phyloP scores from a whole-genome alignment of 2,888 invertebrate species.

The Hypolimnas misippus region DNA sequence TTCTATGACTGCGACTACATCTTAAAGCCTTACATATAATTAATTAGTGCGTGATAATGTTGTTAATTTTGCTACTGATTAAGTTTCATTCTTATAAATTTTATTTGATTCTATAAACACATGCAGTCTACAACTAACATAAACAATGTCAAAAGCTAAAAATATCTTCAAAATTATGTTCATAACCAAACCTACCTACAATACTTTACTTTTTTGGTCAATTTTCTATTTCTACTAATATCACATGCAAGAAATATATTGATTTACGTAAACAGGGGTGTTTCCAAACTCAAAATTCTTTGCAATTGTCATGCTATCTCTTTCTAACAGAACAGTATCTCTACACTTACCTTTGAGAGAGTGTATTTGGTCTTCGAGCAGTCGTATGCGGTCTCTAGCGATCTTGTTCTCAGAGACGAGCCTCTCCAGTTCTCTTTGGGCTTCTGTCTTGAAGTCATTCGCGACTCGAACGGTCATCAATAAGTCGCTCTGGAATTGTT shows the following conservation, averaged over 20 bases:
- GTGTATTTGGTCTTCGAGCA: slow-evolving; percentile 91
- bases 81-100: slow-evolving; percentile 10
- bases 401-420: slow-evolving; percentile 92
- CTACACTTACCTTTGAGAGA: slow-evolving; percentile 87
- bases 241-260: slow-evolving; percentile 24
- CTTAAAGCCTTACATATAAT: slow-evolving; percentile 61
- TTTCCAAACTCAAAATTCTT: not conserved
- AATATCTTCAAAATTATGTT: slow-evolving; percentile 13
- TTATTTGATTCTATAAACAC: slow-evolving; percentile 17
- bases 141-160: not conserved
- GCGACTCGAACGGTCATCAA: slow-evolving; percentile 97
- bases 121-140: slow-evolving; percentile 26
- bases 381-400: slow-evolving; percentile 89
- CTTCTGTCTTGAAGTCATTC: slow-evolving; percentile 98
- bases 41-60: slow-evolving; percentile 71
- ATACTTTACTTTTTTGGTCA: not conserved
- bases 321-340: not conserved
- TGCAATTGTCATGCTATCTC: slow-evolving; percentile 9
- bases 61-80: slow-evolving; percentile 35
- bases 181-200: slow-evolving; percentile 12
- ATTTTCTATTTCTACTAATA: slow-evolving; percentile 8
- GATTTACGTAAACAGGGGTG: slow-evolving; percentile 1
- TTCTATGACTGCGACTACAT: slow-evolving; percentile 46
- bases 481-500: slow-evolving; percentile 96
- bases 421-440: slow-evolving; percentile 91